Evolutionary conservation across 2,888 invertebrate genomes (phyloP).

Genomic region (Ectropis crepuscularia): DNA sequence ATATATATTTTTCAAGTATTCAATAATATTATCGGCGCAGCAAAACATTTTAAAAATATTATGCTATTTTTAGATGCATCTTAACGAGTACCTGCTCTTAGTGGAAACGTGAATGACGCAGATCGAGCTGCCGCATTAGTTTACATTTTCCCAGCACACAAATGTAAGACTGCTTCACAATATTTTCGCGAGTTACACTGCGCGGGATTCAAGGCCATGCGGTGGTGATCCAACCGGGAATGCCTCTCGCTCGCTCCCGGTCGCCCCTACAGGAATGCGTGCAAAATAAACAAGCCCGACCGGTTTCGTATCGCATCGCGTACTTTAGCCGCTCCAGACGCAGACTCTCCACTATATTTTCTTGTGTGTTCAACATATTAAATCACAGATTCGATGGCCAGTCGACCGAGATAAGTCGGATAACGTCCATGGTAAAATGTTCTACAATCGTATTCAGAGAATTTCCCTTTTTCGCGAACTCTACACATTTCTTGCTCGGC

Average conservation of each 20-base stretch:
- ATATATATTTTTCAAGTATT: neutral
- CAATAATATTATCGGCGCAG: conserved; percentile 14
- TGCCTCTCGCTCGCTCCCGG: conserved; percentile 74
- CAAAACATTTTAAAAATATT: conserved; percentile 24
- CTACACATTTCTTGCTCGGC: conserved; percentile 13
- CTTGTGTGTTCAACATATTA: conserved; percentile 47
- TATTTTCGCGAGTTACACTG: conserved; percentile 49
- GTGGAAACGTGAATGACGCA: conserved; percentile 49
- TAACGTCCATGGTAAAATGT: conserved; percentile 40
- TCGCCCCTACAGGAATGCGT: conserved; percentile 77
- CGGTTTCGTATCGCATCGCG: conserved; percentile 73
- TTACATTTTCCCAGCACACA: conserved; percentile 50
- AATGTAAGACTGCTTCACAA: conserved; percentile 52
- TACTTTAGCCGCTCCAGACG: conserved; percentile 68
- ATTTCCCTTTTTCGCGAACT: conserved; percentile 24
- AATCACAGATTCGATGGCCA: conserved; percentile 46
- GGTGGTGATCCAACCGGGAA: conserved; percentile 68
- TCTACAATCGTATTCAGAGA: conserved; percentile 26
- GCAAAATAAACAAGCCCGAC: conserved; percentile 83
- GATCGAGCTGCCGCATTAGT: conserved; percentile 49
- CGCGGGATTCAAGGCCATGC: conserved; percentile 71
- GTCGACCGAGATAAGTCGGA: conserved; percentile 47
- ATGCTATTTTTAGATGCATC: conserved; percentile 20
- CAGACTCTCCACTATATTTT: conserved; percentile 62
- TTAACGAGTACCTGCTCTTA: conserved; percentile 40